A percentile compares a stretch with the other conserved stretches of the same genome.
These are phyloP conservation scores for Discoglossus pictus DNA, from an alignment of 2,797 vertebrate species.

Conservation along the genomic window DNA sequence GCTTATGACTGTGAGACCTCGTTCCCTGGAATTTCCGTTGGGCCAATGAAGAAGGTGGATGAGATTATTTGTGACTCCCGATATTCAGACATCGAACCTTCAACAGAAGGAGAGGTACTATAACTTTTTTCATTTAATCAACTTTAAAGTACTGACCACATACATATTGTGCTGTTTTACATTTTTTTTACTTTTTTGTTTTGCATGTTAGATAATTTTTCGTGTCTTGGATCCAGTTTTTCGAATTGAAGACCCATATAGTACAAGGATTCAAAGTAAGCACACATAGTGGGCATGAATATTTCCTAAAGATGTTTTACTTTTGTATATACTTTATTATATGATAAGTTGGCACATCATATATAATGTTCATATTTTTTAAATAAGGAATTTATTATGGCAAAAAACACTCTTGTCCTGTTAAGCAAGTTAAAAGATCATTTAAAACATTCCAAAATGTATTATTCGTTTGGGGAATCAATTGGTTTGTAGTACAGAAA, in stretches of 20 bases:
- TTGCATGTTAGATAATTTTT: constrained; percentile 84
- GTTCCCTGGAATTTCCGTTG: constrained; percentile 80
- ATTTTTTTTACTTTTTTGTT: neutral
- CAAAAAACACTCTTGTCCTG: no score
- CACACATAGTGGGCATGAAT: constrained; percentile 23
- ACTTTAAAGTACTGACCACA: no score
- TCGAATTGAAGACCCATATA: constrained; percentile 92
- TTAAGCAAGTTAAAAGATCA: no score
- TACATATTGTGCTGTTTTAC: neutral
- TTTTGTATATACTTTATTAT: neutral
- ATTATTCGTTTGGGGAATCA: no score
- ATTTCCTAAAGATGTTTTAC: no score
- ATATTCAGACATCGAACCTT: constrained; percentile 96
- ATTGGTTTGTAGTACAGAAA: no score
- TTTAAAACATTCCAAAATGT: no score
- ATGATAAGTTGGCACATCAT: neutral
- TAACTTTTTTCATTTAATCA: neutral
- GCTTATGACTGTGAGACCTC: constrained; percentile 93
- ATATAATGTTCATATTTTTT: neutral
- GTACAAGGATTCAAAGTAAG: constrained; percentile 92
- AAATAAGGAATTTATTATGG: no score
- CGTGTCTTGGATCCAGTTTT: constrained; percentile 93
- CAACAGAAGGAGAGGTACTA: constrained; percentile 91
- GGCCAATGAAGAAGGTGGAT: constrained; percentile 93
- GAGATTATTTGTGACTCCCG: constrained; percentile 94